Evolutionary conservation across 2,797 vertebrate genomes (phyloP).

Genomic region (Chrosomus eos): DNA sequence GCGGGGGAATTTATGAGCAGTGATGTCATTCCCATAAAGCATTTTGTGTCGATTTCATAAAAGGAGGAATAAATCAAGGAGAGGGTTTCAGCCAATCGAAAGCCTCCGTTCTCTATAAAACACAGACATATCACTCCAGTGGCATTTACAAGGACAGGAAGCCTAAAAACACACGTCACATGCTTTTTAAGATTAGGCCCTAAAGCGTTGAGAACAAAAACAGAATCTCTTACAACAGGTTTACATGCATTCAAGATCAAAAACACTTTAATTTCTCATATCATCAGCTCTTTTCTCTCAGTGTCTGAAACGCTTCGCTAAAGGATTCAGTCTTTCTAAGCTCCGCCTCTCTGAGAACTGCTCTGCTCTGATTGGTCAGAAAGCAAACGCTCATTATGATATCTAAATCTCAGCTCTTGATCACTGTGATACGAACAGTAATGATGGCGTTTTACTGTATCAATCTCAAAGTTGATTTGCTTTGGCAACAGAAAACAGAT

Average conservation of each 20-base stretch:
- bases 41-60: constrained; percentile 6
- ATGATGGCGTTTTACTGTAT: no score
- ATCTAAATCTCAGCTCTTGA: no score
- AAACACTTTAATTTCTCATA: no score
- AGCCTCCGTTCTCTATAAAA: constrained; percentile 11
- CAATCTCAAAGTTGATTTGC: no score
- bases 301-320: not conserved
- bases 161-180: not conserved
- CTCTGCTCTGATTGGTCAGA: not conserved
- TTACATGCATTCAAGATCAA: no score
- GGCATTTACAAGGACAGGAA: constrained; percentile 20
- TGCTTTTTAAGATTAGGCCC: not conserved
- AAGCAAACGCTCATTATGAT: no score
- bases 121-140: not conserved
- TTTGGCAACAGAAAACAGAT: no score
- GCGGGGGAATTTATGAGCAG: constrained; percentile 5
- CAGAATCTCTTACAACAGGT: no score
- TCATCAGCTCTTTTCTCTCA: not conserved
- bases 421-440: no score
- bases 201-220: not conserved
- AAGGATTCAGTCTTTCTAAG: not conserved
- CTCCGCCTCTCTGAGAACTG: not conserved
- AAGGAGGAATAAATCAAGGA: not conserved
- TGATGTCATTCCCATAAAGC: constrained; percentile 31
- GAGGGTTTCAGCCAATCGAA: not conserved